Conservation (phyloP, 2,888 invertebrate species). For the Cerastoderma edule region DNA sequence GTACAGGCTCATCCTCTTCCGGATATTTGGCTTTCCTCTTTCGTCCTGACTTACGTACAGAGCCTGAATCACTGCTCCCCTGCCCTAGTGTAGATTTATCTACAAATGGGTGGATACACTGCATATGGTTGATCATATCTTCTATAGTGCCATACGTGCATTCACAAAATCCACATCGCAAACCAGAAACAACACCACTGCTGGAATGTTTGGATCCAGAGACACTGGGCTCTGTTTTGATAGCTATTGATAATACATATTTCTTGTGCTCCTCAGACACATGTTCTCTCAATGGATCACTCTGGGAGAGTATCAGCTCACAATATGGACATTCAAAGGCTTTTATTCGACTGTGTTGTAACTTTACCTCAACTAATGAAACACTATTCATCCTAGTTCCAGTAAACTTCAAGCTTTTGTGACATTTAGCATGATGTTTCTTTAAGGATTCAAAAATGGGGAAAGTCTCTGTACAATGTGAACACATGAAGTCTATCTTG, state of each 20-base stretch:
- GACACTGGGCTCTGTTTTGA: slow-evolving; percentile 29
- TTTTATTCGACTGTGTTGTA: slow-evolving; percentile 20
- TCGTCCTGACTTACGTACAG: slow-evolving; percentile 37
- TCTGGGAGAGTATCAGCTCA: slow-evolving; percentile 45
- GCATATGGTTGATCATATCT: slow-evolving; percentile 46
- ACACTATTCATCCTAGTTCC: slow-evolving; percentile 16
- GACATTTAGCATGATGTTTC: slow-evolving; percentile 30
- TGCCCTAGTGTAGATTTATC: slow-evolving; percentile 10
- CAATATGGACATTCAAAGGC: slow-evolving; percentile 55
- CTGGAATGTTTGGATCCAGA: neutral
- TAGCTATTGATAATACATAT: slow-evolving; percentile 13
- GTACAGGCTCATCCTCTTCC: neutral
- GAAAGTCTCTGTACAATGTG: slow-evolving; percentile 25
- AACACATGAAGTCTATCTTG: slow-evolving; percentile 35
- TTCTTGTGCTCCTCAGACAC: slow-evolving; percentile 30
- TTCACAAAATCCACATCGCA: slow-evolving; percentile 40
- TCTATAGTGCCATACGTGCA: slow-evolving; percentile 27
- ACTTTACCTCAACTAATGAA: slow-evolving; percentile 9
- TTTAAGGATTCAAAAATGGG: slow-evolving; percentile 25
- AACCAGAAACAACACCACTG: slow-evolving; percentile 24
- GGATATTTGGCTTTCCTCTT: slow-evolving; percentile 35
- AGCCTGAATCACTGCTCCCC: neutral
- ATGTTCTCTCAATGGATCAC: slow-evolving; percentile 32
- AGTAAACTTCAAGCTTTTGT: neutral
- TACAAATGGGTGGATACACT: slow-evolving; percentile 30